A percentile compares a stretch with the other conserved stretches of the same genome.
These are phyloP conservation scores for Epizoanthus ramosus DNA, from an alignment of 92 coral and sea anemone genomes.

Conservation along the genomic window DNA sequence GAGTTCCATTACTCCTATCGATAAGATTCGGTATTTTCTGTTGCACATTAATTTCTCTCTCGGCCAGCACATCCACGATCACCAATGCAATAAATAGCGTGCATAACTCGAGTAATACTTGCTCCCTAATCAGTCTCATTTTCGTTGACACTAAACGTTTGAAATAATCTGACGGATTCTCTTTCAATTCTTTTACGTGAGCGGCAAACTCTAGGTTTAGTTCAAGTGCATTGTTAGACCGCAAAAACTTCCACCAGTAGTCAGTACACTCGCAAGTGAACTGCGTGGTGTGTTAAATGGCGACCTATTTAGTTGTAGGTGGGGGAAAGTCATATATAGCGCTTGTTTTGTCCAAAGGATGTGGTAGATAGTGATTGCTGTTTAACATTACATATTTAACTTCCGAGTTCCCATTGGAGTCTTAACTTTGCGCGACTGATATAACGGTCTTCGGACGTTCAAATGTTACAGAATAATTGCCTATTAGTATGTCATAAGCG, in stretches of 20 bases:
- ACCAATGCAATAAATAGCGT: not conserved
- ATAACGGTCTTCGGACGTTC: not conserved
- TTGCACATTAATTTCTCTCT: not conserved
- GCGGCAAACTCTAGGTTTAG: not conserved
- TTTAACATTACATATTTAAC: conserved; percentile 1
- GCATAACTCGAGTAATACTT: not conserved
- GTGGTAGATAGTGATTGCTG: conserved; percentile 17
- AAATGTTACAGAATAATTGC: not conserved
- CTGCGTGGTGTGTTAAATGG: not conserved
- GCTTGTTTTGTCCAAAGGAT: conserved; percentile 9
- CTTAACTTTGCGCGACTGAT: not conserved
- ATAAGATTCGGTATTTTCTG: not conserved
- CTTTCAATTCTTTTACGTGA: not conserved
- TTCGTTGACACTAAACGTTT: not conserved
- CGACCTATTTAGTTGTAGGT: conserved; percentile 1
- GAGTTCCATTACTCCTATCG: conserved; percentile 1
- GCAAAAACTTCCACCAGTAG: not conserved
- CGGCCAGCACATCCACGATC: not conserved
- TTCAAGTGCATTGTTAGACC: not conserved
- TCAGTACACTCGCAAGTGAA: not conserved
- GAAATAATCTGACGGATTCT: not conserved
- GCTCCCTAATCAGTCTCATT: not conserved
- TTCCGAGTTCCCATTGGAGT: not conserved
- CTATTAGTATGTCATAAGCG: not conserved
- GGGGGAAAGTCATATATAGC: conserved; percentile 26